Evolutionary conservation across 2,797 vertebrate genomes (phyloP), one percentile per base, ranked within the genome.

Genomic region (Takifugu ocellatus): DNA sequence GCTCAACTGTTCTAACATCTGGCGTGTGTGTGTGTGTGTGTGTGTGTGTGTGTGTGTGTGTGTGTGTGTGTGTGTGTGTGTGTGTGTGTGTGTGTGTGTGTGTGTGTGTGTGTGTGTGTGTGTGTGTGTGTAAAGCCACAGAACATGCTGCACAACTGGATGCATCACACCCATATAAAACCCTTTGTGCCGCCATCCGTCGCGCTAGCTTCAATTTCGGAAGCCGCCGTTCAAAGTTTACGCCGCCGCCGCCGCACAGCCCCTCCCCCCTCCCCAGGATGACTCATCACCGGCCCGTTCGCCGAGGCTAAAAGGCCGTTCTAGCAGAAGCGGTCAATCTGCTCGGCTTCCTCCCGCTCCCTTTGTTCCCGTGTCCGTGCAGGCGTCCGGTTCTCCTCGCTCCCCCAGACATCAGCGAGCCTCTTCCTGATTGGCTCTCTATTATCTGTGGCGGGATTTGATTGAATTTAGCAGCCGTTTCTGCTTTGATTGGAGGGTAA

Each of bases 251-350:
- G 29, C 8, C 3, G 15, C 24, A 7, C 24, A 3, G 8, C 3
- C 16, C 14, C 2, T 5, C 59, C 39, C 25, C 21, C 49, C 56
- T 49, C 62, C 68, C 26, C 26, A 27, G 26, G 68, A 77, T 86
- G 84, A 87, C 74, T 87, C 89, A 84, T 86, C 80, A 60, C 63
- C 61, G 73, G 70, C 74, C 85, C 68, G 84, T 80, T 84, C 82
- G 73, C 55, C 75, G 81, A 77, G 66, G 68, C 72, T 86, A 78
- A 85, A 85, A 83, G 85, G 75, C 74, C 72, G 71, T 59, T 85
- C 70, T 85, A 80, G 78, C 86, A 81, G 79, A 87, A 86, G 61
- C 63, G 50, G 78, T 87, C 84, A 80, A 81, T 87, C 80, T 84
- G 83, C 66, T 84, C 74, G 52, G 59, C 54, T 60, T 57, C 49